Evolutionary conservation across 2,797 vertebrate genomes (phyloP).

Genomic region (Sciurus carolinensis): DNA sequence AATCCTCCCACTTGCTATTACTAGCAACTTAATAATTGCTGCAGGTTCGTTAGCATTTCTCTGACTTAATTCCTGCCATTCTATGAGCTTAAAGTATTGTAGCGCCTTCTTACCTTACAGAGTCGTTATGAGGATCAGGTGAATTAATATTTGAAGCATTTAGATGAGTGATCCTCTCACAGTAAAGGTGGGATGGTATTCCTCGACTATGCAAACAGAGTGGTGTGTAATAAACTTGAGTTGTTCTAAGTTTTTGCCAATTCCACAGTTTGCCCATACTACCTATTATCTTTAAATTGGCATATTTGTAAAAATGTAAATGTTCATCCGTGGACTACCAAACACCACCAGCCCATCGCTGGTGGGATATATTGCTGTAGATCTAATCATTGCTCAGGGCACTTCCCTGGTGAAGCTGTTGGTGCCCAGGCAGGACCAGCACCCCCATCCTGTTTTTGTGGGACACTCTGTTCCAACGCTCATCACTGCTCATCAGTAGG

Average conservation of each 20-base stretch:
- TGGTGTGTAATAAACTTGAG: neutral
- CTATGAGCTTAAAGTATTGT: neutral
- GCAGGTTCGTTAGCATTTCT: neutral
- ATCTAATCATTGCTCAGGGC: neutral
- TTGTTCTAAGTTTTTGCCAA: neutral
- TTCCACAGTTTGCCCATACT: neutral
- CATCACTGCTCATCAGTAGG: neutral
- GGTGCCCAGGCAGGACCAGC: neutral
- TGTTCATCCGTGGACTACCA: no score
- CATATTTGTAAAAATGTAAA: neutral
- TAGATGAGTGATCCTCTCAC: neutral
- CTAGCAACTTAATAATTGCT: neutral
- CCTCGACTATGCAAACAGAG: neutral
- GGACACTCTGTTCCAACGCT: neutral
- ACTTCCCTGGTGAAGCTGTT: neutral
- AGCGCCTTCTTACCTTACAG: neutral
- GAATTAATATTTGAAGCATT: neutral
- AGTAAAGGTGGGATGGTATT: neutral
- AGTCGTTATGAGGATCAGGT: neutral
- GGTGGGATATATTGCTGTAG: fast-evolving
- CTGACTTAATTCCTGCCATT: neutral
- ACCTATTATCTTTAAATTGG: neutral
- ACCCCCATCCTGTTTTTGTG: neutral
- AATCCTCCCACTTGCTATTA: neutral
- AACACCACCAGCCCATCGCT: neutral